phyloP scores from a whole-genome alignment of 2,113 vertebrate species.

The Nothocercus julius region DNA sequence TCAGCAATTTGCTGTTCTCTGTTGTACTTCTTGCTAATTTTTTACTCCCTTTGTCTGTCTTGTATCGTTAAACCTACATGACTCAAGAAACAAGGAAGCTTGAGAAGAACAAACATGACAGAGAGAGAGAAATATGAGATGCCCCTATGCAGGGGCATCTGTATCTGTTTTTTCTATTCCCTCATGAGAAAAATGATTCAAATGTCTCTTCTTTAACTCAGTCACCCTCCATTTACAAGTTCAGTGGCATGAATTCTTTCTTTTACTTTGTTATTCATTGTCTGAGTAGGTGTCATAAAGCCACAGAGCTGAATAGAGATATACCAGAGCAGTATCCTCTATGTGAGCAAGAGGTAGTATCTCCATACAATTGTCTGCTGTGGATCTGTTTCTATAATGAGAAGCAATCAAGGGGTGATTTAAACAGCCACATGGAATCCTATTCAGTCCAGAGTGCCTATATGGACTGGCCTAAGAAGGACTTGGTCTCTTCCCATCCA shows the following conservation, averaged over 20 bases:
- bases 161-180: neutral
- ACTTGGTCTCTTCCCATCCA: neutral
- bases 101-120: neutral
- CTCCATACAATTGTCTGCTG: neutral
- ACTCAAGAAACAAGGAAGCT: neutral
- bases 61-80: neutral
- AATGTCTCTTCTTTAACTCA: neutral
- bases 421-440: fast-evolving
- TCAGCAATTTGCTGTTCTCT: neutral
- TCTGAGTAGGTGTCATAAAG: neutral
- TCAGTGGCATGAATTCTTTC: neutral
- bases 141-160: neutral
- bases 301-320: neutral
- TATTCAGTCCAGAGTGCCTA: neutral
- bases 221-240: neutral
- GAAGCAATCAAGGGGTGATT: neutral
- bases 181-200: neutral
- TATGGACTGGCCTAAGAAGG: neutral
- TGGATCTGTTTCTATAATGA: neutral
- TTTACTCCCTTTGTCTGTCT: neutral
- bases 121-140: neutral
- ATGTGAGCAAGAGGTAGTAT: neutral
- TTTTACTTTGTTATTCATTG: neutral
- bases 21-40: neutral
- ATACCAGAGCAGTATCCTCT: neutral